Evolutionary conservation across 2,797 vertebrate genomes (phyloP).

Genomic region (Bryconaethiops microstoma): DNA sequence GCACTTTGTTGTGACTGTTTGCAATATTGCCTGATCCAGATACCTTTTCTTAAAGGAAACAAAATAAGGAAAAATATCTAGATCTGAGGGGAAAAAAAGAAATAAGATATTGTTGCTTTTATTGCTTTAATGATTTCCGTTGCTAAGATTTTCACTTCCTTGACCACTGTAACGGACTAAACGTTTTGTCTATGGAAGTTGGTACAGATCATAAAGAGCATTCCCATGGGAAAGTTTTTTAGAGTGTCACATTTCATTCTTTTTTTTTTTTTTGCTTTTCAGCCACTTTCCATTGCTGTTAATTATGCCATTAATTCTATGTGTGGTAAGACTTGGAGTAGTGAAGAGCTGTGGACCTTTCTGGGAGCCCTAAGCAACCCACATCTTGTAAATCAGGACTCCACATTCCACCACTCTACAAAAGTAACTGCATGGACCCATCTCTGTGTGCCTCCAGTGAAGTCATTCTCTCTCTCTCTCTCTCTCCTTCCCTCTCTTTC

Average conservation of each 20-base stretch:
- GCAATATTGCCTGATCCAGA: no score
- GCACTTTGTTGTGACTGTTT: no score
- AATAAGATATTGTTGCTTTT: constrained; percentile 1
- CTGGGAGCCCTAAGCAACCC: constrained; percentile 61
- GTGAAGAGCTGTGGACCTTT: constrained; percentile 28
- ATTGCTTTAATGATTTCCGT: no score
- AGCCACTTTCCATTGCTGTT: constrained; percentile 64
- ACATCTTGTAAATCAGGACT: constrained; percentile 68
- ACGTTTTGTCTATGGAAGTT: background rate
- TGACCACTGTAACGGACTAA: background rate
- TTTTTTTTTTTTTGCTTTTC: constrained; percentile 15
- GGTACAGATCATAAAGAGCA: background rate
- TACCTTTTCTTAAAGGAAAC: no score
- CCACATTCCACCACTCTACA: constrained; percentile 48
- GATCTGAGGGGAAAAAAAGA: constrained; percentile 39
- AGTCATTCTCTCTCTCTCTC: no score
- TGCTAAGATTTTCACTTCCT: no score
- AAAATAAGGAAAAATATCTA: no score
- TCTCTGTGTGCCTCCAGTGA: background rate
- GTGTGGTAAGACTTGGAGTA: constrained; percentile 15
- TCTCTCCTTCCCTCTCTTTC: constrained; percentile 29
- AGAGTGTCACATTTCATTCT: constrained; percentile 13
- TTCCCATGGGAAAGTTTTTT: constrained; percentile 22
- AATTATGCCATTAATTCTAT: constrained; percentile 65
- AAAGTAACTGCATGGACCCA: background rate